Percentiles rank a stretch among this genome's conserved stretches.
phyloP scores from a whole-genome alignment of 2,797 vertebrate species.

The Sebastolobus alascanus region DNA sequence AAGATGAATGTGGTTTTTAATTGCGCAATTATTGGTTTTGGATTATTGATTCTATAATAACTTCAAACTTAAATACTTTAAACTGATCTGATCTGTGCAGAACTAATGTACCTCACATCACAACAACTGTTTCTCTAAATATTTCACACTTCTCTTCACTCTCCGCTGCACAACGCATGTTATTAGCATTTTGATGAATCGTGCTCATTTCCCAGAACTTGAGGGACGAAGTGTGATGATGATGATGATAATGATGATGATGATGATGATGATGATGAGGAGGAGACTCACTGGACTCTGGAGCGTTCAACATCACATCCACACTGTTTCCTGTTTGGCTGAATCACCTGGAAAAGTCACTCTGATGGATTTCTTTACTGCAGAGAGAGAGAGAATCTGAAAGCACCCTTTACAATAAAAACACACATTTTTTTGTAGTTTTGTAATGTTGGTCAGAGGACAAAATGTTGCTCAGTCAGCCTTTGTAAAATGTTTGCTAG shows the following conservation, averaged over 20 bases:
- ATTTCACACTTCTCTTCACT: not conserved
- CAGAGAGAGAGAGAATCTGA: not conserved
- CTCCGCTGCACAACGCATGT: not conserved
- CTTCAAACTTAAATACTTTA: not conserved
- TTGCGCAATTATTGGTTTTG: not conserved
- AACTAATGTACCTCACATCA: not conserved
- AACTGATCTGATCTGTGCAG: not conserved
- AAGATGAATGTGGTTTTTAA: not conserved
- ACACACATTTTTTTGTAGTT: constrained; percentile 54
- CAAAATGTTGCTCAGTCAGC: constrained; percentile 21
- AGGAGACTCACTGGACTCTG: not conserved
- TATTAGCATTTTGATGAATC: not conserved
- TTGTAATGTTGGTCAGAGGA: constrained; percentile 48
- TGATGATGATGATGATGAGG: not conserved
- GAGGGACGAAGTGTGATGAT: not conserved
- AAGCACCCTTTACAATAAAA: constrained; percentile 42
- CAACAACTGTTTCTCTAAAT: not conserved
- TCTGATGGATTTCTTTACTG: not conserved
- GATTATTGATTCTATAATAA: no score
- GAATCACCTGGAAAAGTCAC: not conserved
- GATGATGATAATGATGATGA: not conserved
- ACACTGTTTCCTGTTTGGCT: not conserved
- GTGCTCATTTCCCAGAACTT: not conserved
- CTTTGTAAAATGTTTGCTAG: constrained; percentile 71
- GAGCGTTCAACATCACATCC: not conserved